Conservation (phyloP, 2,113 vertebrate genomes). For the human region DNA sequence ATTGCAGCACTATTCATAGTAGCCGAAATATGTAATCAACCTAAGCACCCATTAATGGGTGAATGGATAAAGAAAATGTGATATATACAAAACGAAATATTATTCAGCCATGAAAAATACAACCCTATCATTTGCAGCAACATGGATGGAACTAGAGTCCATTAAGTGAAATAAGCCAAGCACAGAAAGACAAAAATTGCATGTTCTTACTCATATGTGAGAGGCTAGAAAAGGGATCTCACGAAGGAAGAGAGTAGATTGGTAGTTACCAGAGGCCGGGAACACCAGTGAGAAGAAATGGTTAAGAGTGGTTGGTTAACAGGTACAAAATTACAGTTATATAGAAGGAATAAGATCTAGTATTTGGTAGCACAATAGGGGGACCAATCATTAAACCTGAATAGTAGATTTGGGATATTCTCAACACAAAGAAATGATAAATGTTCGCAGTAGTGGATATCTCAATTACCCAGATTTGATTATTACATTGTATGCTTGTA, state of each 20-base stretch:
- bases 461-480: not conserved
- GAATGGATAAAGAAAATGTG: not conserved
- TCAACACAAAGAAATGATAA: not conserved
- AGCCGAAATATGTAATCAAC: not conserved
- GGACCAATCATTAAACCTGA: not conserved
- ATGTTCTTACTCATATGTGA: not conserved
- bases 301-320: not conserved
- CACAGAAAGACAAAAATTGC: not conserved
- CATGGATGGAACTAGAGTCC: not conserved
- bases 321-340: not conserved
- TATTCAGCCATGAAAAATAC: not conserved
- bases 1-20: not conserved
- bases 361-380: too few relatives aligned
- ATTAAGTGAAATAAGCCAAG: not conserved
- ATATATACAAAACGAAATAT: not conserved
- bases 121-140: not conserved
- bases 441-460: not conserved
- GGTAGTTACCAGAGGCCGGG: not conserved
- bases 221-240: not conserved
- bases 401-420: not conserved
- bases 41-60: not conserved
- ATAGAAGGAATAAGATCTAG: too few relatives aligned
- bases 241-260: not conserved
- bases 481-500: not conserved
- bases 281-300: not conserved